A percentile compares a stretch with the other conserved stretches of the same genome.
Conservation (phyloP, 2,113 vertebrate species). For the Poeciliopsis turrubarensis region DNA sequence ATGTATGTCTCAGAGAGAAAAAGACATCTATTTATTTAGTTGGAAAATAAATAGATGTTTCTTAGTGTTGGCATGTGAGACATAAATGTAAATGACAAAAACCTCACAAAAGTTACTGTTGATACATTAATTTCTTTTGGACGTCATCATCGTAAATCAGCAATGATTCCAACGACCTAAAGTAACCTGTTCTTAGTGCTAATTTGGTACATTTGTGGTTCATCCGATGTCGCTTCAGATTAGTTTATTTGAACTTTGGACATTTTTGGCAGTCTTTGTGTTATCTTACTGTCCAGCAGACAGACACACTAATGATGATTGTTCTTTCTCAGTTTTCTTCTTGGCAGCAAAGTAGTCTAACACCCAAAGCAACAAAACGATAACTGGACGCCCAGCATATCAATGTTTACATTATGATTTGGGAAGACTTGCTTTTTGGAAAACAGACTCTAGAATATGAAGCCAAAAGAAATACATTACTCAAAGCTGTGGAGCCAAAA, state of each 20-base stretch:
- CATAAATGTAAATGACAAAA: constrained; percentile 29
- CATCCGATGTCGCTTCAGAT: not conserved
- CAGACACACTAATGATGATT: constrained; percentile 13
- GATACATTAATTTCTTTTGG: not conserved
- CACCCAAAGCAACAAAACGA: constrained; percentile 8
- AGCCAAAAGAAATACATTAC: constrained; percentile 43
- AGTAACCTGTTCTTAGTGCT: not conserved
- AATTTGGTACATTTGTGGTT: not conserved
- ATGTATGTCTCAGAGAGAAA: not conserved
- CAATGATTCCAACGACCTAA: not conserved
- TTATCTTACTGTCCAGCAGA: not conserved
- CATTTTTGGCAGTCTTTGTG: not conserved
- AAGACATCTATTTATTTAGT: not conserved
- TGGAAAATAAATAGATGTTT: constrained; percentile 4
- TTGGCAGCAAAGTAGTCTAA: constrained; percentile 6
- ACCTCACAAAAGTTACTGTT: not conserved
- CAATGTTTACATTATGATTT: constrained; percentile 31
- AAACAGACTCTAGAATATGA: constrained; percentile 14
- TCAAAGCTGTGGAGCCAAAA: constrained; percentile 48
- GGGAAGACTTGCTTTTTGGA: constrained; percentile 9
- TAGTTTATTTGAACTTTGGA: not conserved
- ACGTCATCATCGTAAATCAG: constrained; percentile 23
- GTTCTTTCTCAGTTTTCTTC: not conserved
- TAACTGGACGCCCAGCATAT: constrained; percentile 1
- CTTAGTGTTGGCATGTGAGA: constrained; percentile 27